Base-by-base conservation (phyloP, 1,140 invertebrate species). In the Drosophila chauvacae region DNA sequence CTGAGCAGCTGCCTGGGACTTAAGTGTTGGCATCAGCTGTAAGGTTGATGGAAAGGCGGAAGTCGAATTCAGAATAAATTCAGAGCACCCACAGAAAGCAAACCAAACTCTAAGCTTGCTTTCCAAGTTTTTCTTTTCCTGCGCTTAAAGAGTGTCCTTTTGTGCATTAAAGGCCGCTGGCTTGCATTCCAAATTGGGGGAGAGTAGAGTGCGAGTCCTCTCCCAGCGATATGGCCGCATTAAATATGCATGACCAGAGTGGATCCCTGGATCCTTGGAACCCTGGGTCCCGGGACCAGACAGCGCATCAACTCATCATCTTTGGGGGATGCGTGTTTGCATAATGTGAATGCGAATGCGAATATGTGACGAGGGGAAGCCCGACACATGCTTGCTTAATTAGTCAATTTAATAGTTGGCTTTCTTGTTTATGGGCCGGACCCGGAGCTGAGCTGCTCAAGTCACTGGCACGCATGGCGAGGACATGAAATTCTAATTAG, bases 351-450 rank as follows among this genome's bases (percentile, higher is more conserved):
- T 48, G 53, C 35, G 64, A 39, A 23, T 64, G 59, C 20, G 64
- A 30, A 51, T 56, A 48, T 60, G 53, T 68, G 50, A 60, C 62
- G 39, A 37, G 73, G 53, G 7, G 35, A 57, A 60, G 44, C 64
- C 55, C 58, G 51, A 65, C 84, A 81, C 66, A 73, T 72, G 73
- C 65, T 35, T 61, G 80, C 81, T 65, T 88, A 88, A 88, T 88
- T 88, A 88, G 84, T 64, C 81, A 88, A 88, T 84, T 88, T 90
- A 84, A 88, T 88, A 88, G 85, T 90, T 90, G 82, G 77, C 56
- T 55, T 73, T 80, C 64, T 81, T 88, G 77, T 90, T 87, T 87
- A 87, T 88, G 83, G 58, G 37, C 57, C 58, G 45, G 47, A 35
- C 14, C 3, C 33, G 23, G 42, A 16, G 35, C 37, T 50, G 35